Base-by-base conservation (phyloP, 2,888 invertebrate genomes). In the Tipula confusa region DNA sequence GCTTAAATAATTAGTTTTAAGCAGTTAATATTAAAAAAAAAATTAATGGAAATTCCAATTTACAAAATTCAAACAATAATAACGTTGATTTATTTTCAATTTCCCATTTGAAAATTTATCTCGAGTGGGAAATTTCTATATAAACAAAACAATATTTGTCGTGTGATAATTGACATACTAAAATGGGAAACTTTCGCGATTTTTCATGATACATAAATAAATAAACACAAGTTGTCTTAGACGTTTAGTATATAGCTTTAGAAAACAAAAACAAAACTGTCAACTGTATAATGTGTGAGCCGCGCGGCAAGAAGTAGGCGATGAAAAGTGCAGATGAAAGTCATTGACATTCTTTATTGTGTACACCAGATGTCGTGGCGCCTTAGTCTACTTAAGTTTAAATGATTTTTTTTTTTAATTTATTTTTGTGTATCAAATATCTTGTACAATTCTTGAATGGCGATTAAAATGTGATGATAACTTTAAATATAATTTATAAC, bases 381-480 rank as follows among this genome's bases (percentile, higher is more conserved):
- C 64, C 64, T 64, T 64, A 43, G n/a, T 43, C 43, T 43, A 64
- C 24, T 64, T 18, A 64, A 64, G 64, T 24, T 24, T 64, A n/a
- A 43, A 43, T 3, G n/a, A 64, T 24, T 43, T n/a, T n/a, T n/a
- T n/a, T n/a, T n/a, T n/a, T 64, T 24, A 43, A 64, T 64, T 64
- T 64, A 9, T 24, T 64, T n/a, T 64, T 64, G 48, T 48, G 64
- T 64, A 64, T 64, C 64, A 64, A 64, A 24, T 24, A 24, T 64
- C 64, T 64, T 64, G 64, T 64, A 24, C 9, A 24, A n/a, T n/a
- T n/a, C n/a, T n/a, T 64, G 64, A 64, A 64, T 64, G 64, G 64
- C 24, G 64, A 64, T 64, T 64, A 64, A 64, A 64, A 64, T 64
- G 64, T 64, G 64, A 64, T 64, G 64, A 64, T 9, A 64, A 64